Evolutionary conservation across 2,888 invertebrate genomes (phyloP), one percentile per base, ranked within the genome.

Genomic region (Tenthredo notha): DNA sequence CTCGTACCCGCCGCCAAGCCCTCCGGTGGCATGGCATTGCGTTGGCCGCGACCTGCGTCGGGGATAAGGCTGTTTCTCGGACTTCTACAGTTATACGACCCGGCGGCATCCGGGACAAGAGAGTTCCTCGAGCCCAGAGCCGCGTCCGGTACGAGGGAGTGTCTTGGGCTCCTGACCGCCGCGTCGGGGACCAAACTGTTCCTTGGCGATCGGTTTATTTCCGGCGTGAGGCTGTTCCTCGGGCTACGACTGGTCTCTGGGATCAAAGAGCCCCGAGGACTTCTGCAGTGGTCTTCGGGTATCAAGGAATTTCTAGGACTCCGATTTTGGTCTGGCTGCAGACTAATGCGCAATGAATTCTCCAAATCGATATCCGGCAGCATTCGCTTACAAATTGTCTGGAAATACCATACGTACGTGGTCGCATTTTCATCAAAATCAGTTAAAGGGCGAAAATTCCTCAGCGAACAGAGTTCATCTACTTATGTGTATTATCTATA

Each of bases 221-320:
- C 95, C 0, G 96, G 96, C 4, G 95, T 95, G 87, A 96, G 92
- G 88, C 95, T 95, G 87, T 96, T 95, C 88, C 96, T 94, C 0
- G 95, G 94, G 65, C 91, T 91, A 58, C 94, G 89, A 85, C 88
- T 90, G 0, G 88, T 86, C 67, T 93, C 93, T 5, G 95, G 95
- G 2, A 94, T 92, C 84, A 95, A 91, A 85, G 94, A 95, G 87
- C 95, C 95, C 87, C 95, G 93, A 15, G 94, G 94, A 88, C 95
- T 95, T 85, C 95, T 90, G 61, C 91, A 90, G 85, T 92, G 93
- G 75, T 93, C 93, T 75, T 96, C 96, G 33, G 96, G 96, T 43
- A 95, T 94, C 78, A 96, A 94, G 21, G 96, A 96, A 89, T 96
- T 95, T 82, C 96, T 94, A 0, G 96, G 95, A 85, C 95, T 96